These are phyloP conservation scores for Papilio protenor DNA, from an alignment of 2,888 invertebrate genomes.

Conservation along the genomic window DNA sequence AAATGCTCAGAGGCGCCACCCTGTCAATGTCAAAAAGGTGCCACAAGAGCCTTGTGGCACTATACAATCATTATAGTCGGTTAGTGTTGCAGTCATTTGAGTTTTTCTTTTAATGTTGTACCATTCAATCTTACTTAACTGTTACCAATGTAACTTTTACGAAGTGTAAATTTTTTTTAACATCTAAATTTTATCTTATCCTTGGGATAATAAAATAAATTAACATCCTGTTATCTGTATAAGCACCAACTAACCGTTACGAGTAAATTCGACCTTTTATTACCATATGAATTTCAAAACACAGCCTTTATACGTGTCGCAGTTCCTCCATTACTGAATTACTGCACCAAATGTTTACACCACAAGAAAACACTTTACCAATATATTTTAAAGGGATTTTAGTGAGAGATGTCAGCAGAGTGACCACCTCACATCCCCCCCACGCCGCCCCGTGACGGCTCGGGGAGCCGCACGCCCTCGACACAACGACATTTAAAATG, in stretches of 20 bases:
- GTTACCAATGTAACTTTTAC: neutral
- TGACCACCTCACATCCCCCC: too few relatives aligned
- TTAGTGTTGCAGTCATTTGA: neutral
- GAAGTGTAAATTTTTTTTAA: neutral
- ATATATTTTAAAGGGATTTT: too few relatives aligned
- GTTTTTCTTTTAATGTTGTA: neutral
- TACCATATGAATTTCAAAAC: neutral
- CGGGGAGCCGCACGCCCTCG: too few relatives aligned
- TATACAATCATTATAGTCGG: too few relatives aligned
- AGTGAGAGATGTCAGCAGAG: too few relatives aligned
- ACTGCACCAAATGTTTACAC: too few relatives aligned
- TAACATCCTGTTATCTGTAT: neutral
- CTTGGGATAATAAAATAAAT: neutral
- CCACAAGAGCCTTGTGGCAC: too few relatives aligned
- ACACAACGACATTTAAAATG: neutral
- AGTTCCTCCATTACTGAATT: too few relatives aligned
- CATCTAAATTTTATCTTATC: neutral
- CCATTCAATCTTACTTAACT: neutral
- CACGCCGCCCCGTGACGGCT: too few relatives aligned
- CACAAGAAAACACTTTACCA: too few relatives aligned
- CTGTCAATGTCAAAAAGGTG: too few relatives aligned
- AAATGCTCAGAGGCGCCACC: too few relatives aligned
- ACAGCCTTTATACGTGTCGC: neutral
- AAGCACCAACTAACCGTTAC: neutral
- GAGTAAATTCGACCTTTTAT: neutral